A percentile compares a stretch with the other conserved stretches of the same genome.
Conservation (phyloP, 2,797 vertebrate genomes). For the Sebastes baramenuke region DNA sequence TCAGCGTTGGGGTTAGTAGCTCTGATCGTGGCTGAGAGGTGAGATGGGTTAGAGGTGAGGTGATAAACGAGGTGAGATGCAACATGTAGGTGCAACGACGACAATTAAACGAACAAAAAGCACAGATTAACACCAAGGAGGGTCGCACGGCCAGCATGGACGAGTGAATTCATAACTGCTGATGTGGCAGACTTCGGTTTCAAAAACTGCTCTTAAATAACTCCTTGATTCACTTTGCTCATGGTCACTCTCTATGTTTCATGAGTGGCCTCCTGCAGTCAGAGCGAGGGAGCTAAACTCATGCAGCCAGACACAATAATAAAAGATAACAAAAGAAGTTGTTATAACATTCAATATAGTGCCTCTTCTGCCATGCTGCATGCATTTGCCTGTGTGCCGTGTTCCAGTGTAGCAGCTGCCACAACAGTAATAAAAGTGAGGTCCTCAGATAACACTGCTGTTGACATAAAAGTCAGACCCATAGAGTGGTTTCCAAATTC, state of each 20-base stretch:
- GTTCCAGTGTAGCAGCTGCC: conserved; percentile 34
- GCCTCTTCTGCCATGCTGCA: conserved; percentile 30
- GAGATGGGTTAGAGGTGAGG: conserved; percentile 22
- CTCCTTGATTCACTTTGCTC: neutral
- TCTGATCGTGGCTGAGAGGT: conserved; percentile 5
- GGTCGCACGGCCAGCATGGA: conserved; percentile 68
- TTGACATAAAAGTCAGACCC: neutral
- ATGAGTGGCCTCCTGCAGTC: conserved; percentile 43
- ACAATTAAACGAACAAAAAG: conserved; percentile 55
- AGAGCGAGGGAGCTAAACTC: conserved; percentile 40
- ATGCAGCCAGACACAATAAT: conserved; percentile 22
- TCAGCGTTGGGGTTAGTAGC: conserved; percentile 6
- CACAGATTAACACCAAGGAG: conserved; percentile 68
- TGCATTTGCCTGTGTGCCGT: conserved; percentile 42
- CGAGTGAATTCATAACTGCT: neutral
- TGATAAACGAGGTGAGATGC: conserved; percentile 48
- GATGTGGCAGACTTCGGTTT: neutral
- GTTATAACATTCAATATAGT: conserved; percentile 19
- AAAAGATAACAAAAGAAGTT: neutral
- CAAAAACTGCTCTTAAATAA: neutral
- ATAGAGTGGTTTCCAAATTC: conserved; percentile 23
- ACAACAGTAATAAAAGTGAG: neutral
- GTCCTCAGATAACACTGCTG: neutral
- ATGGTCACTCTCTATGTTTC: conserved; percentile 18
- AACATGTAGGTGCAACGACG: conserved; percentile 31